Conservation (phyloP, 2,797 vertebrate species). For the Astyanax mexicanus region DNA sequence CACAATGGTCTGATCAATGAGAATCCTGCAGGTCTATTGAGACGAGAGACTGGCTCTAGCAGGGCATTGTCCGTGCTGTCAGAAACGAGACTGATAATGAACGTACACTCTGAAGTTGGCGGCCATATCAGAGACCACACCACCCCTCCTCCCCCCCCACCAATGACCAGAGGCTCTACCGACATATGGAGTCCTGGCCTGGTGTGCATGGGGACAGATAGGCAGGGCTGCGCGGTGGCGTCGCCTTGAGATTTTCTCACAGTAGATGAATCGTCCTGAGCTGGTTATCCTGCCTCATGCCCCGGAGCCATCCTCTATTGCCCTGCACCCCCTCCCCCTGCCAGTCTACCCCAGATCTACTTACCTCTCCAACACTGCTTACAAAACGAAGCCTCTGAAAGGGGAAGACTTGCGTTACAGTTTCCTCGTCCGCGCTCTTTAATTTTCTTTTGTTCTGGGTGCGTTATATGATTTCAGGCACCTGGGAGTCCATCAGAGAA, state of each 20-base stretch:
- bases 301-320: constrained; percentile 51
- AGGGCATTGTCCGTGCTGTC: constrained; percentile 40
- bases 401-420: constrained; percentile 63
- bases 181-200: constrained; percentile 40
- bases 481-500: constrained; percentile 46
- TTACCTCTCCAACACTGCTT: constrained; percentile 61
- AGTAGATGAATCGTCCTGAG: constrained; percentile 58
- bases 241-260: constrained; percentile 53
- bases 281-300: constrained; percentile 60
- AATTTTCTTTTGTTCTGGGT: constrained; percentile 51
- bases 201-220: constrained; percentile 3
- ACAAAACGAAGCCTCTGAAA: constrained; percentile 68
- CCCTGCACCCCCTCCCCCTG: constrained; percentile 23
- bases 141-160: neutral
- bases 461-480: constrained; percentile 55
- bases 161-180: constrained; percentile 35
- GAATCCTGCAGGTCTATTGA: neutral
- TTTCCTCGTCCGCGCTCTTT: constrained; percentile 52
- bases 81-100: constrained; percentile 44
- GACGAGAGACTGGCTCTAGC: constrained; percentile 26
- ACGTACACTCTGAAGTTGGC: constrained; percentile 10
- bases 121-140: neutral
- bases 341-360: constrained; percentile 63
- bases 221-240: neutral
- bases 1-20: constrained; percentile 1